Conservation (phyloP, 2,888 invertebrate species). For the Drosophila meridiana region DNA sequence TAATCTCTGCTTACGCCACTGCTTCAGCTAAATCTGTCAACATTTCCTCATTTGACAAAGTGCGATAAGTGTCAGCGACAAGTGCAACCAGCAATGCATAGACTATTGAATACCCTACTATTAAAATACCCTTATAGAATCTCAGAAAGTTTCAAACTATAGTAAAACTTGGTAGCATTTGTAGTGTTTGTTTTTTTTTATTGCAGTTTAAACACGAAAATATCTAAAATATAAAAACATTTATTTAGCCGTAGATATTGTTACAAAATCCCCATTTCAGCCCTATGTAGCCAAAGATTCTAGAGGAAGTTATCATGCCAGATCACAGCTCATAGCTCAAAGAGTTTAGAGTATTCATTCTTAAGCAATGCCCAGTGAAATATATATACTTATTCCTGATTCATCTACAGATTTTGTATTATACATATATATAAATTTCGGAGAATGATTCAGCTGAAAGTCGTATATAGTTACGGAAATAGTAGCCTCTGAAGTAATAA, state of each 20-base stretch:
- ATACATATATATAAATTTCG: neutral
- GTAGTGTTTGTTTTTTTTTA: too few species aligned
- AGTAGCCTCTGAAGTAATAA: neutral
- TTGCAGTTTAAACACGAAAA: too few species aligned
- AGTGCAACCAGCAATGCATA: neutral
- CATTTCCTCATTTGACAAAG: slow-evolving; percentile 31
- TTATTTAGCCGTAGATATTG: neutral
- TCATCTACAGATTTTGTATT: neutral
- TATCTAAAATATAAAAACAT: neutral
- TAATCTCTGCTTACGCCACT: slow-evolving; percentile 9
- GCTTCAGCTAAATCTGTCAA: slow-evolving; percentile 38
- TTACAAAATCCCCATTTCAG: neutral
- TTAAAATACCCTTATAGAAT: neutral
- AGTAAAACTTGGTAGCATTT: neutral
- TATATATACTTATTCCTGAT: neutral
- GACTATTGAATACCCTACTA: neutral
- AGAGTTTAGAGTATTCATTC: neutral
- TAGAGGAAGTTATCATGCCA: rapidly evolving
- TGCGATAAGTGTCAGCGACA: slow-evolving; percentile 4
- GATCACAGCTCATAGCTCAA: neutral
- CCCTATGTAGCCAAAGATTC: neutral
- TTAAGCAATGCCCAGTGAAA: neutral
- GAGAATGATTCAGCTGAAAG: neutral
- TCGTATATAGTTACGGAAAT: neutral
- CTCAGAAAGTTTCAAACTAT: neutral